A percentile compares a stretch with the other conserved stretches of the same genome.
These are phyloP conservation scores for Chaetura pelagica DNA, from an alignment of 2,113 vertebrate species.

Conservation along the genomic window DNA sequence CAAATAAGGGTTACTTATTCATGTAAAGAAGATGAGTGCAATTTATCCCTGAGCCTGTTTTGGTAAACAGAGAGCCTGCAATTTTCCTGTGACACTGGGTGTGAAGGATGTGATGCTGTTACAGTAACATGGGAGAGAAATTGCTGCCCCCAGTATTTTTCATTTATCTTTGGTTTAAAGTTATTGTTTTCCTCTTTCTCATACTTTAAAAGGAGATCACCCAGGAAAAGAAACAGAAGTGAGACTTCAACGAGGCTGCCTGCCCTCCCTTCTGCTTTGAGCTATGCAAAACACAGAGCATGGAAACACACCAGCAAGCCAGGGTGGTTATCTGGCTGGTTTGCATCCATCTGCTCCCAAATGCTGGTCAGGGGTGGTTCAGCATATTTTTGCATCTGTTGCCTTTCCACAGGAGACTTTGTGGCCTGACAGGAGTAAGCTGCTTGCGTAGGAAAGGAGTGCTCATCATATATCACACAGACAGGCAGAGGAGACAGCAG, in stretches of 20 bases:
- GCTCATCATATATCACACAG: not conserved
- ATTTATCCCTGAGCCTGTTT: not conserved
- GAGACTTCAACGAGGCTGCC: not conserved
- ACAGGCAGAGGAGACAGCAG: not conserved
- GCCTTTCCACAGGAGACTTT: not conserved
- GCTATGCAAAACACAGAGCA: not conserved
- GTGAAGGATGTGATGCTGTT: not conserved
- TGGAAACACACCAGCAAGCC: not conserved
- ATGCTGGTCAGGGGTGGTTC: not conserved
- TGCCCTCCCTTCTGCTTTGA: not conserved
- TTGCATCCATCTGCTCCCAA: not conserved
- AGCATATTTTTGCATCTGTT: not conserved
- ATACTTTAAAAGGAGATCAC: not conserved
- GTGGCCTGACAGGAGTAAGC: not conserved
- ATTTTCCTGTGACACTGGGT: slow-evolving; percentile 14
- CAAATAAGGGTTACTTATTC: not conserved
- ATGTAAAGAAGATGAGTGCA: rapidly evolving
- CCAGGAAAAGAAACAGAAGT: not conserved
- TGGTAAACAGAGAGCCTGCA: not conserved
- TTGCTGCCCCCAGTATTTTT: not conserved
- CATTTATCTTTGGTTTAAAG: not conserved
- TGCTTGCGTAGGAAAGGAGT: not conserved
- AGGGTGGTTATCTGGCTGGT: not conserved
- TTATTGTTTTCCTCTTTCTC: not conserved
- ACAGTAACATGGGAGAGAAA: not conserved